These are phyloP conservation scores for Holothuria leucospilota DNA, from an alignment of 53 echinoderm and acorn worm genomes.

Conservation along the genomic window DNA sequence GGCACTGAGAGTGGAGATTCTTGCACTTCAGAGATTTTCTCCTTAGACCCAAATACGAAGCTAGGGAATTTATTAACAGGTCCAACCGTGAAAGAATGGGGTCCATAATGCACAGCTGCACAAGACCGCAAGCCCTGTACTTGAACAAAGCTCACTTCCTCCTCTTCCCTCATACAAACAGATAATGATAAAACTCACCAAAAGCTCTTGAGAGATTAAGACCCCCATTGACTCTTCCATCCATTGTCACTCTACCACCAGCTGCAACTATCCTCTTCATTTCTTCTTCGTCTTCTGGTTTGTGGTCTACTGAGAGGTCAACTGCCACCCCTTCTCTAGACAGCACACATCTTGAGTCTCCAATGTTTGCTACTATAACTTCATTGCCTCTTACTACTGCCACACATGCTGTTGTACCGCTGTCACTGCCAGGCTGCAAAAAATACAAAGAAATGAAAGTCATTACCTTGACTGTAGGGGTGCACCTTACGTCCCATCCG, in stretches of 20 bases:
- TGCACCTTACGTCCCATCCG: too few relatives aligned
- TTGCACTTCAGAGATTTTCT: too few relatives aligned
- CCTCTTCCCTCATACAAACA: too few relatives aligned
- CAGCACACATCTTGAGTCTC: conserved; percentile 93
- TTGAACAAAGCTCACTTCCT: too few relatives aligned
- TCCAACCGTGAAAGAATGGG: too few relatives aligned
- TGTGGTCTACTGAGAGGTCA: conserved; percentile 95
- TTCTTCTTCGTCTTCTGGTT: conserved; percentile 90
- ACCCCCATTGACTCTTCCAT: conserved; percentile 95
- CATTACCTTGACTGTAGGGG: too few relatives aligned
- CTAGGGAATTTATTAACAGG: too few relatives aligned
- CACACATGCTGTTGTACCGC: conserved; percentile 93
- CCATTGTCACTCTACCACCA: conserved; percentile 90
- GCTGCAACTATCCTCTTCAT: conserved; percentile 87
- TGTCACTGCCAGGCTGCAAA: conserved; percentile 95
- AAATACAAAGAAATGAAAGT: too few relatives aligned
- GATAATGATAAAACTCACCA: conserved; percentile 60
- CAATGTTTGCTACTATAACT: conserved; percentile 88
- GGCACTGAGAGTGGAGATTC: too few relatives aligned
- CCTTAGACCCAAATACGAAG: too few relatives aligned
- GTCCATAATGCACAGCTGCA: too few relatives aligned
- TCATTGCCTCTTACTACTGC: conserved; percentile 75
- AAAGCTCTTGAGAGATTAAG: conserved; percentile 97
- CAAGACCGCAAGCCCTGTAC: too few relatives aligned
- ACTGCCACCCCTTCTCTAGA: conserved; percentile 82